Base-by-base conservation (phyloP, 2,113 vertebrate species). In the Thunnus maccoyii region DNA sequence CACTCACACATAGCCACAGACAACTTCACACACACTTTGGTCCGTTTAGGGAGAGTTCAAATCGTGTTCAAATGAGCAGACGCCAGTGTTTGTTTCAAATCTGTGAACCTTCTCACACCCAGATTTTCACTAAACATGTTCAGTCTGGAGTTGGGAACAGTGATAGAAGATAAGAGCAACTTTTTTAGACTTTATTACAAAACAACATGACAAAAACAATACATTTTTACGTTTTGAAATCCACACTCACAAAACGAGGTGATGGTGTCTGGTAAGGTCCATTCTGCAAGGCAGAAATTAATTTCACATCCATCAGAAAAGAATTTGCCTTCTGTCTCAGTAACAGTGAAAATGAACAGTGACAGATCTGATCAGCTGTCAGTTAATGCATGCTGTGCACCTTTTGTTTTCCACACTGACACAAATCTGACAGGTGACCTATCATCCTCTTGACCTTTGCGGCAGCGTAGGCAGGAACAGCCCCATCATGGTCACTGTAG, bases 151-250 rank as follows among this genome's bases (percentile, higher is more conserved):
- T 30, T 5, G 11, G 16, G 9, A 14, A 47, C 36, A 55, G 17
- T 48, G n/a, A 70, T 3, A 16, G 44, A 71, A 57, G 11, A 15
- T 58, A 30, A 48, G 44, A 55, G 15, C 48, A 72, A 27, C 52
- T 9, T 77, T 84, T 86, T 25, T 27, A 58, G 25, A 30, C 57
- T 91, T 93, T 93, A 93, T 93, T 93, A 90, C 51, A 91, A 90
- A 91, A 86, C 11, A 82, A 72, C 61, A 87, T 66, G 74, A 86
- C 78, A 68, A 78, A 88, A 91, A 79, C 83, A 86, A 84, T 72
- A 88, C 80, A 84, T 58, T 47, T 78, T 56, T 20, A 63, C 30
- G 18, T 41, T 41, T 66, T 73, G 5, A 71, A 81, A 79, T 73
- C 60, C 47, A 71, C 62, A 78, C 30, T 60, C 72, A 87, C 56